Evolutionary conservation across 2,113 vertebrate species (phyloP), one percentile per base, ranked within the genome.

Genomic region (Cyanocitta stelleri): DNA sequence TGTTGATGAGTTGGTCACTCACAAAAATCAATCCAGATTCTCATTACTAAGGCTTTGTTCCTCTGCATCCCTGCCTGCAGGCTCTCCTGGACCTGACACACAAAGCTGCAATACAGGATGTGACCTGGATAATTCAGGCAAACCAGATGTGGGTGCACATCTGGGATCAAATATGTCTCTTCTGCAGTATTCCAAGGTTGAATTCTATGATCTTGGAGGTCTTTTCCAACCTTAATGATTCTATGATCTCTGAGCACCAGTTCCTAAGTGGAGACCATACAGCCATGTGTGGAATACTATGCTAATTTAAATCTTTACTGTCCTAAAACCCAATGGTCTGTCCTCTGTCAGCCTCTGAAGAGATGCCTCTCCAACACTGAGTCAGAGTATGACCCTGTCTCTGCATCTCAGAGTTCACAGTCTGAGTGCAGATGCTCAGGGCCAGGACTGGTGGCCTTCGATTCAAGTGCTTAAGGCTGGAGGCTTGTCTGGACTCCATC

Each of bases 241-340:
- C 48, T 39, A 6, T 11, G 27, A 52, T 30, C 39, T 49, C 69
- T 58, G 35, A n/a, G 22, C 16, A 48, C 18, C 30, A 86, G 43
- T 18, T 69, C 32, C 43, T 54, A 46, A 41, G 43, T 73, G 46
- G 32, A 89, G 55, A 69, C 5, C 20, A 29, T 2, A 35, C 16
- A 29, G 20, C 1, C 0, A 0, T 8, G 12, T 2, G 30, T 27
- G 19, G n/a, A 87, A 37, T 8, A 19, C 19, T 14, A 18, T 0
- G 0, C 16, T 55, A 32, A 56, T 62, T 78, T 66, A 59, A 85
- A 85, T 18, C 17, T 62, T 71, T 43, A 15, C 61, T 23, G 37
- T 18, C 61, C 37, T 62, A n/a, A 91, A 84, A 63, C 7, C 4
- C 3, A 51, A 23, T 0, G 0, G 20, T 29, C 52, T 58, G 56